Conservation (phyloP, 2,888 invertebrate species). For the Eledona agricola region DNA sequence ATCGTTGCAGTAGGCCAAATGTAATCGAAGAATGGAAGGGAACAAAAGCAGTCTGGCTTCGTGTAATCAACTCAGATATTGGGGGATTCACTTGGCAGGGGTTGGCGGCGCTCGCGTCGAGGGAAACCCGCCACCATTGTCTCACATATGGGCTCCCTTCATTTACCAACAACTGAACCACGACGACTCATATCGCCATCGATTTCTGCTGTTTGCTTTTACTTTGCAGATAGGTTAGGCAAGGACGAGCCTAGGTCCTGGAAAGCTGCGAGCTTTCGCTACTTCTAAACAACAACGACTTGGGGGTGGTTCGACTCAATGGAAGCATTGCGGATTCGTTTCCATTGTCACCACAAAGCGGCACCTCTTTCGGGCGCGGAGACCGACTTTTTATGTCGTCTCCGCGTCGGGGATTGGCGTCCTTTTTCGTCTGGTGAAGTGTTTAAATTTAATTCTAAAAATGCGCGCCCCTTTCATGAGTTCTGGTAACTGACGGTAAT, state of each 20-base stretch:
- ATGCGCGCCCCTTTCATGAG: constrained; percentile 47
- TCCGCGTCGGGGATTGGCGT: not conserved
- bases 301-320: too few relatives aligned
- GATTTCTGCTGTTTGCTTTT: constrained; percentile 58
- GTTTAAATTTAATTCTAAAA: constrained; percentile 52
- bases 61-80: constrained; percentile 61
- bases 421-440: constrained; percentile 26
- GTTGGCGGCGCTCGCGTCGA: constrained; percentile 45
- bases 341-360: too few relatives aligned
- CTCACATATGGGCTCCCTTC: constrained; percentile 59
- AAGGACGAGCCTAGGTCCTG: too few relatives aligned
- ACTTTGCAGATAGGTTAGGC: too few relatives aligned
- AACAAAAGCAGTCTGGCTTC: constrained; percentile 60
- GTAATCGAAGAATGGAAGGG: constrained; percentile 47
- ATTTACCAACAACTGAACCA: constrained; percentile 57
- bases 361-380: too few relatives aligned
- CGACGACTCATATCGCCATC: constrained; percentile 56
- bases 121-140: constrained; percentile 50
- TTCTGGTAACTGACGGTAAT: constrained; percentile 53
- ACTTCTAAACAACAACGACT: too few relatives aligned
- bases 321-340: too few relatives aligned
- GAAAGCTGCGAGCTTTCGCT: too few relatives aligned
- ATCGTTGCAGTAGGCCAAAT: constrained; percentile 45
- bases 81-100: constrained; percentile 61
- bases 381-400: too few relatives aligned